Conservation (phyloP, 2,888 invertebrate species). For the Chrysolina americana region DNA sequence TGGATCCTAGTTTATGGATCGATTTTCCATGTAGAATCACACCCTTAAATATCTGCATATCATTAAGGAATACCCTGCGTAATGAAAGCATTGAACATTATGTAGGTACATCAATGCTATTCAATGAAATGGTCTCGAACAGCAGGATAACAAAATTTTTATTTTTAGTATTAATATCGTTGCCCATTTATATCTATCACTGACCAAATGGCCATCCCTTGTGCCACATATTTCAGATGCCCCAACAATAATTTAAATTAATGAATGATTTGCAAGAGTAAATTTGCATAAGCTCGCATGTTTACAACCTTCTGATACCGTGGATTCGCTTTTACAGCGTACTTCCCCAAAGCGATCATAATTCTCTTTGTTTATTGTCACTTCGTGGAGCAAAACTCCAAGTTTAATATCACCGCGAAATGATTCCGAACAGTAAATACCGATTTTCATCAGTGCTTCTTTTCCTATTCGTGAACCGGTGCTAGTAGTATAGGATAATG, state of each 20-base stretch:
- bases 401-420: background rate
- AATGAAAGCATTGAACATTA: too few relatives aligned
- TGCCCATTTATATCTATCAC: background rate
- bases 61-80: too few relatives aligned
- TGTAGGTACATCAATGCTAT: too few relatives aligned
- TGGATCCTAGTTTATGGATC: too few relatives aligned
- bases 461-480: background rate
- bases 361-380: conserved; percentile 12
- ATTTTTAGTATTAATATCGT: too few relatives aligned
- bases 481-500: background rate
- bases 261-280: conserved; percentile 9
- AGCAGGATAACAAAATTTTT: too few relatives aligned
- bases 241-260: background rate
- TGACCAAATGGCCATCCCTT: background rate
- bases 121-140: too few relatives aligned
- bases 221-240: background rate
- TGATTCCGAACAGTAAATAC: background rate
- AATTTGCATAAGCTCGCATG: conserved; percentile 15
- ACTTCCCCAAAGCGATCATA: conserved; percentile 6
- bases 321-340: conserved; percentile 17
- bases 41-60: too few relatives aligned
- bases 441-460: background rate
- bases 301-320: conserved; percentile 1
- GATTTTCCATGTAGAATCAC: too few relatives aligned
- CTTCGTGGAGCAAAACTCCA: conserved; percentile 8